These are phyloP conservation scores for Tetragonula clypearis DNA, from an alignment of 1,140 invertebrate genomes.

Conservation along the genomic window DNA sequence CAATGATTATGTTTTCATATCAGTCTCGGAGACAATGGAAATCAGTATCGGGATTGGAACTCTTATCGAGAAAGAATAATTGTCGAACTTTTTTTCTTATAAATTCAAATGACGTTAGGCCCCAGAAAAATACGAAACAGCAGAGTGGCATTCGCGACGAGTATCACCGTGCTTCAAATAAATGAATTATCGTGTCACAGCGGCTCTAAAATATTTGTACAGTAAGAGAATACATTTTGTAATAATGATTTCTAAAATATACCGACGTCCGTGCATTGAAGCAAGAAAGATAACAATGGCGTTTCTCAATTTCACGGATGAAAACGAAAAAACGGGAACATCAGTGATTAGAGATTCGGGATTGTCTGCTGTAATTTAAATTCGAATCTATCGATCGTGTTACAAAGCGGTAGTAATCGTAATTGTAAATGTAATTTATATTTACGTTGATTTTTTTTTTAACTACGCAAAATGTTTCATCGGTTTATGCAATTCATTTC, in stretches of 20 bases:
- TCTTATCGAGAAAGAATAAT: background rate
- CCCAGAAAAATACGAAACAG: background rate
- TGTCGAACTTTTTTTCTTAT: background rate
- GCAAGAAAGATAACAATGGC: background rate
- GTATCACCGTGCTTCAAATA: constrained; percentile 31
- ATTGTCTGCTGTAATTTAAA: background rate
- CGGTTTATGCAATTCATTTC: background rate
- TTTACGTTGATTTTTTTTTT: background rate
- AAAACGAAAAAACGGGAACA: background rate
- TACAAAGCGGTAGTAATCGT: constrained; percentile 7
- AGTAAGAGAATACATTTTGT: constrained; percentile 25
- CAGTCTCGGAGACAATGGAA: background rate
- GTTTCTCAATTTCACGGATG: constrained; percentile 16
- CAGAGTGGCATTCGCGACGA: constrained; percentile 4
- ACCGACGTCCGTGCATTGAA: constrained; percentile 7
- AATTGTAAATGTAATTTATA: background rate
- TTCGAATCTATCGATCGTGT: background rate
- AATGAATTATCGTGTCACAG: constrained; percentile 40
- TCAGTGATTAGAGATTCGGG: background rate
- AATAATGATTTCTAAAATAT: constrained; percentile 24
- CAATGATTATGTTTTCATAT: background rate
- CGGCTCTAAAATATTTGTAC: constrained; percentile 45
- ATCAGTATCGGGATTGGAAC: background rate
- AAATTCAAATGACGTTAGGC: background rate
- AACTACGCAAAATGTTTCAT: background rate